Evolutionary conservation across 2,797 vertebrate genomes (phyloP), one percentile per base, ranked within the genome.

Genomic region (Chaenodraco wilsoni): DNA sequence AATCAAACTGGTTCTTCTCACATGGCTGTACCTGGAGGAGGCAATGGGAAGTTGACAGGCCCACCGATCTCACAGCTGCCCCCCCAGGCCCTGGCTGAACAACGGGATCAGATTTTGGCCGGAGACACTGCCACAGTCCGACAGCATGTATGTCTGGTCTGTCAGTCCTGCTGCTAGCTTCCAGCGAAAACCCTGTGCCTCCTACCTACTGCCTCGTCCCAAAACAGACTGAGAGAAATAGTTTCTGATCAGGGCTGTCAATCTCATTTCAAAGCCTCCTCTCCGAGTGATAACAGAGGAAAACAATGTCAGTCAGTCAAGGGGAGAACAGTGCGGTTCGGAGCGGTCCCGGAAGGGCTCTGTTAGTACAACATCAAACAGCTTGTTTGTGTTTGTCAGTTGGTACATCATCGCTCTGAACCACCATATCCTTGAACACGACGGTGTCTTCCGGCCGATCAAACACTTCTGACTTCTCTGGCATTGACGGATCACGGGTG

Each of bases 11-110:
- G 8, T 70, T 73, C 62, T 64, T 50, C 54, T 65, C 15, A 46
- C 3, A 49, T 65, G 46, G 78, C 54, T 78, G 57, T 84, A 84
- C 82, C 83, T 83, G 31, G 75, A 81, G 54, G 62, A 69, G 44
- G 61, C 58, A 50, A 19, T 5, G 67, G 79, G 79, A 82, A 74
- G 79, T 45, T 84, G 87, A 86, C 84, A 85, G 78, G 78, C 62
- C 59, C 40, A 51, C 63, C n/a, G 15, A 64, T 74, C 67, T 74
- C 79, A 69, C 75, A 70, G 70, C 79, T 70, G 63, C 54, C 71
- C 70, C 78, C 72, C 80, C 69, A 46, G 82, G 56, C 73, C 50
- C 80, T 6, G 65, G 63, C 65, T 43, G 48, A 66, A 78, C 76
- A 78, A 80, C 43, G 15, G 62, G 82, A 44, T 65, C 9, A 64